Conservation (phyloP, 2,113 vertebrate genomes). For the Sinocyclocheilus anshuiensis region DNA sequence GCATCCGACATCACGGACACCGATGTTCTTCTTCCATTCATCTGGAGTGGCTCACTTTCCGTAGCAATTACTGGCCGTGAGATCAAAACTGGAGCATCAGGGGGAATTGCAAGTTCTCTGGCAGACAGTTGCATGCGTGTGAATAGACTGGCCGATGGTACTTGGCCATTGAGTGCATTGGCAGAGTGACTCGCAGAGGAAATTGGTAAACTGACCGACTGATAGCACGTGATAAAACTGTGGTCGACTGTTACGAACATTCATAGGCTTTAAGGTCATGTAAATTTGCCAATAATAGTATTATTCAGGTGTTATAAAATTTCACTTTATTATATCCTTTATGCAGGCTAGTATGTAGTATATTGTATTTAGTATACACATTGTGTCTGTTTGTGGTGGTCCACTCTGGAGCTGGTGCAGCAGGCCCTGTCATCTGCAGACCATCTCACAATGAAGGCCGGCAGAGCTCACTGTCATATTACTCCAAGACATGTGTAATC, state of each 20-base stretch:
- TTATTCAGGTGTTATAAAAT: background rate
- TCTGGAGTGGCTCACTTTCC: conserved; percentile 80
- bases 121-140: conserved; percentile 44
- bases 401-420: conserved; percentile 72
- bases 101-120: conserved; percentile 56
- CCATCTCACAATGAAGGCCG: conserved; percentile 66
- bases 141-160: conserved; percentile 37
- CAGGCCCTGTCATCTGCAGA: conserved; percentile 78
- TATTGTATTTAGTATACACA: background rate
- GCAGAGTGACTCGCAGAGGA: conserved; percentile 58
- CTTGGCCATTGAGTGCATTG: conserved; percentile 26
- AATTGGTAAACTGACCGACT: conserved; percentile 37
- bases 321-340: background rate
- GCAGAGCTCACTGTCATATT: conserved; percentile 61
- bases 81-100: conserved; percentile 74
- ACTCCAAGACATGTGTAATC: conserved; percentile 28
- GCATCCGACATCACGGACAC: conserved; percentile 68
- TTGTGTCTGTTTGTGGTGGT: conserved; percentile 54
- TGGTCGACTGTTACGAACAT: background rate
- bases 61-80: conserved; percentile 76
- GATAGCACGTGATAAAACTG: conserved; percentile 6
- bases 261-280: background rate
- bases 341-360: background rate
- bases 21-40: conserved; percentile 76
- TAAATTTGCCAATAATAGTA: background rate